phyloP scores from a whole-genome alignment of 92 coral and sea anemone genomes.

The Meandrina meandrites region DNA sequence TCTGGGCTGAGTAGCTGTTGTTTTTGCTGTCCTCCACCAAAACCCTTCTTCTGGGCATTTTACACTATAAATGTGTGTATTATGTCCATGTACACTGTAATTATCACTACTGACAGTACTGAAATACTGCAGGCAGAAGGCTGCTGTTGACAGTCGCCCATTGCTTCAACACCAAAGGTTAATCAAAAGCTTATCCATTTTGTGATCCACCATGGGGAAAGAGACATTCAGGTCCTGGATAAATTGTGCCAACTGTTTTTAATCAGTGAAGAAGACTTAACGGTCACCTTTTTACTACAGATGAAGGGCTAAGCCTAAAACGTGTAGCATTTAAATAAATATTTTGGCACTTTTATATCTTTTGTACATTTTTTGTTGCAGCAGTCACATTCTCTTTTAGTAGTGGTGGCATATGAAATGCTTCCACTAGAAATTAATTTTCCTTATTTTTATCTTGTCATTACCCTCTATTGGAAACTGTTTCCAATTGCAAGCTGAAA shows the following conservation, averaged over 20 bases:
- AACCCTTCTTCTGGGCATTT: background rate
- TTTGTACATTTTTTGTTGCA: too few relatives aligned
- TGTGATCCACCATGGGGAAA: background rate
- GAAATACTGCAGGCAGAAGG: too few relatives aligned
- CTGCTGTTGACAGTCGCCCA: too few relatives aligned
- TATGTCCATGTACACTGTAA: too few relatives aligned
- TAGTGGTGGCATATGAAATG: background rate
- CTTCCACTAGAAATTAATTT: background rate
- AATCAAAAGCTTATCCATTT: background rate
- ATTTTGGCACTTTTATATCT: too few relatives aligned
- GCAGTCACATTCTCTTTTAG: too few relatives aligned
- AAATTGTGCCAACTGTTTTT: background rate
- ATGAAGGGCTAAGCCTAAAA: too few relatives aligned
- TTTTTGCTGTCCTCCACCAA: background rate
- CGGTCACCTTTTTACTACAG: too few relatives aligned
- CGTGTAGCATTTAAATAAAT: too few relatives aligned
- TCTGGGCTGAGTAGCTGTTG: background rate
- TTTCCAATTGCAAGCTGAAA: background rate
- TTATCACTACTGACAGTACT: too few relatives aligned
- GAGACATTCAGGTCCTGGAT: background rate
- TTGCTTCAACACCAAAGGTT: background rate
- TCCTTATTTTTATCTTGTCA: background rate
- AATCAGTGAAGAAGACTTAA: background rate
- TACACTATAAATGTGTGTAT: background rate
- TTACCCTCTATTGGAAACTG: too few relatives aligned